Evolutionary conservation across 2,888 invertebrate species (phyloP).

Genomic region (Cephonodes hylas): DNA sequence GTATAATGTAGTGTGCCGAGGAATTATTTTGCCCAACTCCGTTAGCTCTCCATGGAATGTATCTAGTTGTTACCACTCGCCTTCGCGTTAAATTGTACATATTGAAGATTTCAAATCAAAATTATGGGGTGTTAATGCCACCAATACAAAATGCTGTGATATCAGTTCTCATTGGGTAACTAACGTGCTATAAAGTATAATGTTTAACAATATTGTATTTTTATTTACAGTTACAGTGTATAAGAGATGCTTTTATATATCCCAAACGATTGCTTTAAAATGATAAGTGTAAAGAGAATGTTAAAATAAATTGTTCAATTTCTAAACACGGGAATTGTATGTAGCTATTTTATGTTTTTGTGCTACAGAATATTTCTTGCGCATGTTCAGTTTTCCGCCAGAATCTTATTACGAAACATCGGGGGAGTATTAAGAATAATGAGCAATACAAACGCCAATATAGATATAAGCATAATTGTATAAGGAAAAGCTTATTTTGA

Average conservation of each 20-base stretch:
- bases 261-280: not conserved
- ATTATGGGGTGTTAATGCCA: slow-evolving; percentile 54
- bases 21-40: slow-evolving; percentile 26
- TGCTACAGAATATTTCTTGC: slow-evolving; percentile 13
- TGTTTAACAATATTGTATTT: slow-evolving; percentile 9
- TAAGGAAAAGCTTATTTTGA: slow-evolving; percentile 51
- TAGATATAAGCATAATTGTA: slow-evolving; percentile 59
- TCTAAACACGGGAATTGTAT: not conserved
- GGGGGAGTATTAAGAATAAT: slow-evolving; percentile 39
- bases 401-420: slow-evolving; percentile 11
- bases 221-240: slow-evolving; percentile 9
- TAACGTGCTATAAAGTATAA: slow-evolving; percentile 5
- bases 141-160: slow-evolving; percentile 77
- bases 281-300: slow-evolving; percentile 1
- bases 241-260: slow-evolving; percentile 1
- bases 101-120: slow-evolving; percentile 51
- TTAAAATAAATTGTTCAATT: slow-evolving; percentile 11
- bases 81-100: slow-evolving; percentile 33
- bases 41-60: slow-evolving; percentile 34
- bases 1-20: slow-evolving; percentile 45
- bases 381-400: slow-evolving; percentile 11
- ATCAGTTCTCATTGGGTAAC: slow-evolving; percentile 66
- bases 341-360: slow-evolving; percentile 9
- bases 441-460: slow-evolving; percentile 76
- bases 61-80: slow-evolving; percentile 32